Evolutionary conservation across 1,140 invertebrate species (phyloP).

Genomic region (Protaetia brevitarsis): DNA sequence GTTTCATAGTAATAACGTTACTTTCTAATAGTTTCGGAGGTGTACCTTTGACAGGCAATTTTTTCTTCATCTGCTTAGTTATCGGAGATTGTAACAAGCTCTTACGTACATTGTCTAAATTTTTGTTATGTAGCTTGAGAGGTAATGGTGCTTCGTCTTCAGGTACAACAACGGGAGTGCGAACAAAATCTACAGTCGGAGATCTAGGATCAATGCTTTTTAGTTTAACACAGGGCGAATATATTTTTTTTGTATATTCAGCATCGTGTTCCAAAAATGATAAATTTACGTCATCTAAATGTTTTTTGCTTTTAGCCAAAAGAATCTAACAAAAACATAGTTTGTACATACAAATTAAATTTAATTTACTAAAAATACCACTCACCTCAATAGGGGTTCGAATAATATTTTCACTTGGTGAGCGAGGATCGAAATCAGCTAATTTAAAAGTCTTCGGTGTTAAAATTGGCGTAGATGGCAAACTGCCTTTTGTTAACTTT

Average conservation of each 20-base stretch:
- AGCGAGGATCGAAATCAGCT: conserved; percentile 46
- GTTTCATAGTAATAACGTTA: conserved; percentile 26
- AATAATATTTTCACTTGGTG: conserved; percentile 48
- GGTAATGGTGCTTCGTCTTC: conserved; percentile 34
- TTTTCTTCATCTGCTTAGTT: background rate
- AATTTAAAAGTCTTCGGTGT: conserved; percentile 30
- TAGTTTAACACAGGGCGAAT: conserved; percentile 37
- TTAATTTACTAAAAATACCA: background rate
- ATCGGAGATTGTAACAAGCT: conserved; percentile 1
- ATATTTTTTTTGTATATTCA: conserved; percentile 38
- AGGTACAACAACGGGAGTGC: conserved; percentile 50
- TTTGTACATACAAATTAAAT: no score
- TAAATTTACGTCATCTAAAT: conserved; percentile 1
- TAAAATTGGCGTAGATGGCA: conserved; percentile 28
- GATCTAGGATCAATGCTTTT: conserved; percentile 49
- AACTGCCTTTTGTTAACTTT: background rate
- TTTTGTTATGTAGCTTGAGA: conserved; percentile 39
- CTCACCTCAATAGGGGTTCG: conserved; percentile 49
- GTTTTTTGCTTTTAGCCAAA: conserved; percentile 26
- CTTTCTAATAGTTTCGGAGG: conserved; percentile 37
- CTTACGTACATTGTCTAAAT: conserved; percentile 37
- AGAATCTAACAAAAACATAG: conserved; percentile 27
- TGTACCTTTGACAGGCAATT: background rate
- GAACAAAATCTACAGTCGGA: conserved; percentile 48
- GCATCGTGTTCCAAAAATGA: background rate